Evolutionary conservation across 2,797 vertebrate species (phyloP), one percentile per base, ranked within the genome.

Genomic region (Myotis myotis): DNA sequence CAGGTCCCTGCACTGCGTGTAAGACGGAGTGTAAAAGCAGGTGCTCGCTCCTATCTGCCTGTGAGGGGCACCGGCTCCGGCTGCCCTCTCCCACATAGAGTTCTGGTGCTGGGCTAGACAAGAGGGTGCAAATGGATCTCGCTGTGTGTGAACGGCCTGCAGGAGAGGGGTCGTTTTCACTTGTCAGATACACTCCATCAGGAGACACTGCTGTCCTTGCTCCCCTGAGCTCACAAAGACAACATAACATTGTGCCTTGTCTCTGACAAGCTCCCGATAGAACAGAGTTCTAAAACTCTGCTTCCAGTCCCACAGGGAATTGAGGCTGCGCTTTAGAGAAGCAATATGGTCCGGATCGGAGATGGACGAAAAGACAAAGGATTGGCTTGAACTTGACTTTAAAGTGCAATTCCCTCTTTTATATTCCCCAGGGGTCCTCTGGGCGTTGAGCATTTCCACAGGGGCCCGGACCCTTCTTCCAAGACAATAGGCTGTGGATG

Each of bases 321-420:
- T 62, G 66, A 93, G 41, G 78, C 64, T 88, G 12, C 51, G 25
- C 33, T 38, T 81, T 60, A 94, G 36, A 91, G 89, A 88, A 90
- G 60, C 49, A 71, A 60, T 44, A 3, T 51, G 74, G 87, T 80
- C 79, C 90, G 36, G 87, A 28, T 28, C 81, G 68, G 66, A 83
- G 71, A 87, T 74, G 47, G 41, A 78, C 70, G 93, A 62, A 80
- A 92, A 97, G 79, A 86, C 30, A 75, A 88, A 82, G 33, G 38
- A 30, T 28, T 57, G n/a, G 22, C 41, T 95, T 93, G 38, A 44
- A 47, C 28, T 51, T 62, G 13, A 57, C 72, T 95, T 83, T 74
- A 55, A 96, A 95, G 85, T 76, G 82, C 75, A 80, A 33, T 76
- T 74, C 22, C 68, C 33, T 87, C 72, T 8, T 74, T 92, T 78